Evolutionary conservation across 2,113 vertebrate species (phyloP), one percentile per base, ranked within the genome.

Genomic region (Eurystomus gularis): DNA sequence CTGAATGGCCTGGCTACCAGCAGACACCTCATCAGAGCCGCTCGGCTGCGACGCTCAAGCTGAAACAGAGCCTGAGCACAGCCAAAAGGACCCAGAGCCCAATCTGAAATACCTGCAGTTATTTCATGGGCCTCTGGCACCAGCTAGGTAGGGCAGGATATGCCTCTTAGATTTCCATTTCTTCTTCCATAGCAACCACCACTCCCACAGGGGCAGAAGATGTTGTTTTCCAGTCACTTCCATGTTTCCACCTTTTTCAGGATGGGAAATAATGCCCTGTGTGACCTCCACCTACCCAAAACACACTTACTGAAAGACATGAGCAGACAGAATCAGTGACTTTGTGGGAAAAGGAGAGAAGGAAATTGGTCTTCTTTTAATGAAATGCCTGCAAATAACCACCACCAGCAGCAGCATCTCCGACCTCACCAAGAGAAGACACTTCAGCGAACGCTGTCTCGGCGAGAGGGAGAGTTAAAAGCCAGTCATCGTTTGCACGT

Each of bases 401-500:
- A 2, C 31, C 57, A 79, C 28, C 17, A 90, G 71, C 42, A n/a
- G n/a, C 58, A 90, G 29, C 48, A 54, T 2, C n/a, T 78, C 86
- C 2, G 1, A 57, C 16, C 72, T 21, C 28, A n/a, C 17, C 1
- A 5, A 69, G 35, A 44, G 18, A 79, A 72, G 62, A 71, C 20
- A 11, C 48, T 82, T 2, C 5, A 80, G 48, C 0, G 0, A 96
- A 82, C 20, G 5, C 21, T 5, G 21, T 55, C 44, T 87, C 39
- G 28, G 39, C 37, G 62, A n/a, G 26, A 78, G 11, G 33, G 26
- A 44, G 28, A 82, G 55, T 28, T 62, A 31, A 69, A 90, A 78
- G 49, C 33, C 2, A 1, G 24, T 60, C 0, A 0, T 33, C 51
- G 37, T 40, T 64, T 51, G 37, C 54, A 65, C 0, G 0, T 91